A percentile compares a stretch with the other conserved stretches of the same genome.
Conservation (phyloP, 2,113 vertebrate genomes). For the Gadus macrocephalus region DNA sequence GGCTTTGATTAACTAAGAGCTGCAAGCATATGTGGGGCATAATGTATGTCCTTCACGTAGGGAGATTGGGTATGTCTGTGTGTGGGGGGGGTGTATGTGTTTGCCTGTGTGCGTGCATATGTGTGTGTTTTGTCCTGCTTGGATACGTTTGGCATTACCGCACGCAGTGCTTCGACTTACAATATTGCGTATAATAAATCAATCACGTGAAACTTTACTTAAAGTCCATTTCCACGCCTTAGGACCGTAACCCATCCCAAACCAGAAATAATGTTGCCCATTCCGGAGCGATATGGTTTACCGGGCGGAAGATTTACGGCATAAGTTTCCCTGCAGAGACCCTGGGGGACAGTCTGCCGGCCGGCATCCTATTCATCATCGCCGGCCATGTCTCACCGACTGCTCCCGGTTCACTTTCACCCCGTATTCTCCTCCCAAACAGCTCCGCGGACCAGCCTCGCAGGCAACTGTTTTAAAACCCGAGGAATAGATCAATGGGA, state of each 20-base stretch:
- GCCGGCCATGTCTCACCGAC: not conserved
- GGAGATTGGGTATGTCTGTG: conserved; percentile 14
- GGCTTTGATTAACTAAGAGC: conserved; percentile 49
- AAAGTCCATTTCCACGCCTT: too few species aligned
- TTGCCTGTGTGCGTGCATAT: not conserved
- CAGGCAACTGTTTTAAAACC: too few species aligned
- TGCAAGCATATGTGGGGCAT: conserved; percentile 44
- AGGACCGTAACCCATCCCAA: not conserved
- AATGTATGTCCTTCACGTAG: conserved; percentile 17
- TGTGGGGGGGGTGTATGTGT: not conserved
- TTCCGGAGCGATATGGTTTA: conserved; percentile 8
- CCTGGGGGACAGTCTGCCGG: conserved; percentile 9
- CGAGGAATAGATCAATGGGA: too few species aligned
- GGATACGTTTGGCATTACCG: not conserved
- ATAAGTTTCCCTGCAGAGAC: conserved; percentile 12
- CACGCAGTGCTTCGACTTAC: not conserved
- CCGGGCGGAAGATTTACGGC: not conserved
- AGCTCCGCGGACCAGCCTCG: too few species aligned
- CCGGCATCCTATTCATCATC: not conserved
- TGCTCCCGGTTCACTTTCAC: too few species aligned
- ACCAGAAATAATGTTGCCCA: conserved; percentile 12
- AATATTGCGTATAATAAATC: too few species aligned
- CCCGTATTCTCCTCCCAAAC: too few species aligned
- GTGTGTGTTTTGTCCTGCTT: not conserved
- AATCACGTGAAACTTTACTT: too few species aligned